Evolutionary conservation across 1,140 invertebrate genomes (phyloP), one percentile per base, ranked within the genome.

Genomic region (Drosophila auraria): DNA sequence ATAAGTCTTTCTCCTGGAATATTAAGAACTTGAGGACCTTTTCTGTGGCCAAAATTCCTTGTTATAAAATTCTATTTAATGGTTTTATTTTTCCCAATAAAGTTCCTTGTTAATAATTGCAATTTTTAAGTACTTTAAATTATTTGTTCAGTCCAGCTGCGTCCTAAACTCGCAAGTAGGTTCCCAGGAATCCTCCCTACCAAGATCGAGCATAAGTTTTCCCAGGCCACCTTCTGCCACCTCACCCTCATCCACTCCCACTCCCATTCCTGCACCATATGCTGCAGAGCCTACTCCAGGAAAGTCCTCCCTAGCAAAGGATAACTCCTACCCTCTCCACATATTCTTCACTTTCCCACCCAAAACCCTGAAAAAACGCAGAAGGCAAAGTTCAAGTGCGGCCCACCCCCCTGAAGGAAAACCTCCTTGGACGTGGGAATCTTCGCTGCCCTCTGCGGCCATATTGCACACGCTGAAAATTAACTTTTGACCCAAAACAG

Each of bases 401-500:
- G 42, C 44, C 68, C 45, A 58, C 14, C 54, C 54, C 20, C 20
- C 1, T 6, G 11, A 54, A 65, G 72, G 50, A 60, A 66, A 66
- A 54, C 23, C 73, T 49, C 50, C 44, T 65, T 68, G 47, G 47
- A 90, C 87, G 86, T 90, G 86, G 86, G 86, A 90, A 90, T 90
- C 86, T 63, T 89, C 70, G 58, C 44, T 60, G 76, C 54, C 80
- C 69, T 73, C 51, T 68, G 51, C 62, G 62, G 33, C 53, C 84
- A 89, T 81, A 83, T 69, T 87, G 84, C 80, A 83, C 78, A 58
- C 80, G 68, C 78, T 82, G 78, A 77, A 80, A 82, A 90, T 86
- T 90, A 90, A 90, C 87, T 90, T 90, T 82, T 90, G 82, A 90
- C 82, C 84, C 76, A 73, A 76, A 82, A 80, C 82, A 63, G 75